phyloP scores from a whole-genome alignment of 2,888 invertebrate genomes.

The Myathropa florea region DNA sequence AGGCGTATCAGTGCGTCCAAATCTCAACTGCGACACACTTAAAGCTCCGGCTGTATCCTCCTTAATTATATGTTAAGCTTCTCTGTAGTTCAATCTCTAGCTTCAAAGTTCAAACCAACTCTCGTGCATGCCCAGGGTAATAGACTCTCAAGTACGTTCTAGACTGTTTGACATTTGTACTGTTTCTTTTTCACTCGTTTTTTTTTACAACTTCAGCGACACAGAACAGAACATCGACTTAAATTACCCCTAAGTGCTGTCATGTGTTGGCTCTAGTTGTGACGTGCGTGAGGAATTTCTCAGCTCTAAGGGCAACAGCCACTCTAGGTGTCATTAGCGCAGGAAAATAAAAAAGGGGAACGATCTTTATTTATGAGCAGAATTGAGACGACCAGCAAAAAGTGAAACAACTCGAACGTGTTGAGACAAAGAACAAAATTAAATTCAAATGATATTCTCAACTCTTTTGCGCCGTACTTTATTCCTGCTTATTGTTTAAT shows the following conservation, averaged over 20 bases:
- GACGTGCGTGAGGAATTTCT: not conserved
- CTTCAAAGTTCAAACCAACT: not conserved
- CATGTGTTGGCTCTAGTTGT: not conserved
- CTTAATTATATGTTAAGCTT: not conserved
- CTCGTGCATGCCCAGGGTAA: not conserved
- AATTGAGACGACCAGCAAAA: not conserved
- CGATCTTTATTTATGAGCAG: not conserved
- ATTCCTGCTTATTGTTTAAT: not conserved
- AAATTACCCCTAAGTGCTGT: not conserved
- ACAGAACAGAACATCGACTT: not conserved
- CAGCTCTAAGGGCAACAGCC: not conserved
- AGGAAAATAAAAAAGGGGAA: not conserved
- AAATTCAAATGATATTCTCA: not conserved
- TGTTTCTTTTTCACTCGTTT: not conserved
- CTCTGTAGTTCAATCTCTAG: not conserved
- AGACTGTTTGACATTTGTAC: not conserved
- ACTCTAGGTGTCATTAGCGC: not conserved
- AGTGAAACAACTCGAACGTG: not conserved
- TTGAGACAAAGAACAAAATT: not conserved
- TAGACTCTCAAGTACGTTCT: not conserved
- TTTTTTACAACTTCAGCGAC: not conserved
- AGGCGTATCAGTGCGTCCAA: too few species aligned
- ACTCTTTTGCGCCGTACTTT: not conserved
- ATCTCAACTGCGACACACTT: too few species aligned
- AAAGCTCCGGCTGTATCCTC: too few species aligned